phyloP scores from a whole-genome alignment of 2,797 vertebrate genomes.

The Fratercula arctica region DNA sequence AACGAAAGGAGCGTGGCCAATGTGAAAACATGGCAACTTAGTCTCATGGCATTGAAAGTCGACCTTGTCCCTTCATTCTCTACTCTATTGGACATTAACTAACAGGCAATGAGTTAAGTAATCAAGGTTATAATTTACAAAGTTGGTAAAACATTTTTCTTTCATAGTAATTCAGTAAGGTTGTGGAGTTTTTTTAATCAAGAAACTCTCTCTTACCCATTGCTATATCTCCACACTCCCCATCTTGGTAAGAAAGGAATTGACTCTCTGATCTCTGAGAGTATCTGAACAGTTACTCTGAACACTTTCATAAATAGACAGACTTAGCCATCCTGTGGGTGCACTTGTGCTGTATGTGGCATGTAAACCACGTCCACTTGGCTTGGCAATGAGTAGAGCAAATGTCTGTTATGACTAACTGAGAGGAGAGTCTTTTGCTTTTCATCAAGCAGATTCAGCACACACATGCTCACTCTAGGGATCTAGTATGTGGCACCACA shows the following conservation, averaged over 20 bases:
- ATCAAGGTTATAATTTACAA: not conserved
- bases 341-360: accelerated
- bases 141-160: not conserved
- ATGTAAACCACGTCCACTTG: not conserved
- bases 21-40: not conserved
- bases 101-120: not conserved
- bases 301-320: not conserved
- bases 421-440: not conserved
- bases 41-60: not conserved
- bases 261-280: not conserved
- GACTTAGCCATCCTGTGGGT: not conserved
- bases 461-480: not conserved
- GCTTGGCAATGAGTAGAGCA: not conserved
- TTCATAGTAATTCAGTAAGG: not conserved
- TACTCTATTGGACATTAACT: not conserved
- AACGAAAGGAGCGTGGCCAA: not conserved
- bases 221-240: not conserved
- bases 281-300: not conserved
- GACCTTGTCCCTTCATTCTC: not conserved
- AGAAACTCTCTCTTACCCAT: not conserved
- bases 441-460: not conserved
- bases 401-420: not conserved
- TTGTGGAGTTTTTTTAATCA: not conserved
- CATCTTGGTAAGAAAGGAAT: not conserved
- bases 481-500: not conserved